Conservation (phyloP, 1,140 invertebrate species). For the Mycetomoellerius zeteki region DNA sequence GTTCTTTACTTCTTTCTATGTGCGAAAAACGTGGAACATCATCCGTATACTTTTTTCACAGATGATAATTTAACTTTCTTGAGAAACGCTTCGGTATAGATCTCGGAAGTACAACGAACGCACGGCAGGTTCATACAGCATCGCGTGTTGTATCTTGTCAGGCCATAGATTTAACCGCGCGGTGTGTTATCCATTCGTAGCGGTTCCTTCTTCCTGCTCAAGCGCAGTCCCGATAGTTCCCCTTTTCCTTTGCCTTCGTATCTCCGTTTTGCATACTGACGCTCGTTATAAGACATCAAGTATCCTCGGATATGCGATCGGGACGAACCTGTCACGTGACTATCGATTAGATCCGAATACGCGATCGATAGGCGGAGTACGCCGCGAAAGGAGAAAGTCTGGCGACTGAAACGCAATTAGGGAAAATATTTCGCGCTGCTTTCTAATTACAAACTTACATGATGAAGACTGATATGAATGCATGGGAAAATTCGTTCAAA, state of each 20-base stretch:
- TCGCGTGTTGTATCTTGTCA: constrained; percentile 53
- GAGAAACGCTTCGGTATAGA: constrained; percentile 17
- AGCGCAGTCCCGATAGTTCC: not conserved
- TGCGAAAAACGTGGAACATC: not conserved
- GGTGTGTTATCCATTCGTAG: constrained; percentile 62
- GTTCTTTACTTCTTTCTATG: no score
- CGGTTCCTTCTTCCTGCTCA: constrained; percentile 33
- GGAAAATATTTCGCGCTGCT: constrained; percentile 33
- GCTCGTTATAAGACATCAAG: constrained; percentile 40
- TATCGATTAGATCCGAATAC: constrained; percentile 52
- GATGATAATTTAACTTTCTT: constrained; percentile 33
- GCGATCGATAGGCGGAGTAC: constrained; percentile 23
- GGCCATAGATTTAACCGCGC: constrained; percentile 69
- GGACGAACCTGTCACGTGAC: constrained; percentile 27
- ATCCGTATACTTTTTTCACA: not conserved
- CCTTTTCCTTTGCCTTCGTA: constrained; percentile 18
- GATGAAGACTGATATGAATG: not conserved
- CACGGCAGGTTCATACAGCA: constrained; percentile 70
- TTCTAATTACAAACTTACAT: constrained; percentile 16
- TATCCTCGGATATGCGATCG: constrained; percentile 16
- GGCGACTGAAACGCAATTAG: not conserved
- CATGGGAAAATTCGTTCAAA: constrained; percentile 3
- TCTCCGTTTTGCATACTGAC: constrained; percentile 43
- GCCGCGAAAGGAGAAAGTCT: constrained; percentile 46
- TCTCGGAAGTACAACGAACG: constrained; percentile 40